Conservation (phyloP, 1,140 invertebrate genomes). For the Phortica variegata region DNA sequence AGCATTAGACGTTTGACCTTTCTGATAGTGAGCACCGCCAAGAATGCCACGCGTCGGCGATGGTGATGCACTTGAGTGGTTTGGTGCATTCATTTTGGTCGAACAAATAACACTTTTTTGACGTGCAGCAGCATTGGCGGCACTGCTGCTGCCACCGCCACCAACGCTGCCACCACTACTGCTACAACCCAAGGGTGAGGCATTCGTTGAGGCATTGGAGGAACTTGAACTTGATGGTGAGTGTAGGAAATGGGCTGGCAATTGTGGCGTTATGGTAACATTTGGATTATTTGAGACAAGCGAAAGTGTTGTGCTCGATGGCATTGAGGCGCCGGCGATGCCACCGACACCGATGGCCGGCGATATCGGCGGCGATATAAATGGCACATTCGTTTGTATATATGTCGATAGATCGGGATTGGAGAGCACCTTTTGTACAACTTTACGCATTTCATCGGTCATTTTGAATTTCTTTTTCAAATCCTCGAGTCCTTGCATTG, state of each 20-base stretch:
- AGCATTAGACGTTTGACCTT: neutral
- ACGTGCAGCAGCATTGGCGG: constrained; percentile 10
- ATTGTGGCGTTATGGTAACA: constrained; percentile 48
- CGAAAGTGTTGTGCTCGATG: constrained; percentile 6
- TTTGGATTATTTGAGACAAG: constrained; percentile 44
- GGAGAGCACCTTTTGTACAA: constrained; percentile 51
- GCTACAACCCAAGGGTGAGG: constrained; percentile 30
- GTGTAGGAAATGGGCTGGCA: constrained; percentile 42
- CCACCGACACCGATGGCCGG: constrained; percentile 28
- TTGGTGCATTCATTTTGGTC: constrained; percentile 38
- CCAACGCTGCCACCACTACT: neutral
- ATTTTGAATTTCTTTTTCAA: constrained; percentile 54
- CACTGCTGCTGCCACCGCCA: neutral
- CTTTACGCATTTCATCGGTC: constrained; percentile 53
- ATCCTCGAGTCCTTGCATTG: constrained; percentile 44
- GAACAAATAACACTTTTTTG: constrained; percentile 54
- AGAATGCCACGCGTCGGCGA: constrained; percentile 3
- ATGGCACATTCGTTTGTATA: constrained; percentile 48
- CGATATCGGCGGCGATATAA: constrained; percentile 53
- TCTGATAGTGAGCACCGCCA: constrained; percentile 33
- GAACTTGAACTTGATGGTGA: constrained; percentile 41
- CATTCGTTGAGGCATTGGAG: constrained; percentile 38
- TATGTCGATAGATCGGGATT: constrained; percentile 54
- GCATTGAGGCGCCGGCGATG: constrained; percentile 13
- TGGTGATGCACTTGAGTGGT: too few species aligned